phyloP scores from a whole-genome alignment of 2,797 vertebrate genomes.

The Nyctalus aviator region DNA sequence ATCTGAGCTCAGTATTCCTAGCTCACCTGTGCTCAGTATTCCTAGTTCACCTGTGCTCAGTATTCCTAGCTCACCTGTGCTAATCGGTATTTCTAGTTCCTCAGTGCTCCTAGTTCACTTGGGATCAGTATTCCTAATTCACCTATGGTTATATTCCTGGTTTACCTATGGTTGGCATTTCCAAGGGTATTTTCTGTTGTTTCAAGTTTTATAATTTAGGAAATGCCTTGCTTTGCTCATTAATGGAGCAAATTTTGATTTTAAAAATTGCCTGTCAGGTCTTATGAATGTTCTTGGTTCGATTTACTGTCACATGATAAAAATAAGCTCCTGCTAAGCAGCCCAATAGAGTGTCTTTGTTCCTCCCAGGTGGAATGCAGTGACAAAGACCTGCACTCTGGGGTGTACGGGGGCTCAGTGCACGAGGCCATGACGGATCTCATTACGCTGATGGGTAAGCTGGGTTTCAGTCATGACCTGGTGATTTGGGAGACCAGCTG shows the following conservation, averaged over 20 bases:
- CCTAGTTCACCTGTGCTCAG: too few species aligned
- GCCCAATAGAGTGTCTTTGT: constrained; percentile 26
- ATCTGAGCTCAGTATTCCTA: too few species aligned
- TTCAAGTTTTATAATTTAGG: neutral
- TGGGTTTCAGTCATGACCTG: rapidly evolving
- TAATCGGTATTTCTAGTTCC: too few species aligned
- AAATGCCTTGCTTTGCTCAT: neutral
- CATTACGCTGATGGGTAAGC: constrained; percentile 94
- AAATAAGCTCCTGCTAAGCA: neutral
- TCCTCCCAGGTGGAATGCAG: constrained; percentile 91
- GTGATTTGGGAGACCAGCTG: neutral
- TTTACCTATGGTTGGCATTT: neutral
- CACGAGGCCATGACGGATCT: constrained; percentile 98
- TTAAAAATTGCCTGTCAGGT: neutral
- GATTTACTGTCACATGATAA: neutral
- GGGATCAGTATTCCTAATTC: neutral
- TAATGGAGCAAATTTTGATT: neutral
- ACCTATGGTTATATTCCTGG: neutral
- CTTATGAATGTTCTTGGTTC: neutral
- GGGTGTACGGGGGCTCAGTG: constrained; percentile 97
- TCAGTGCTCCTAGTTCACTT: too few species aligned
- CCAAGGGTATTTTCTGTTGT: neutral
- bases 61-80: too few species aligned
- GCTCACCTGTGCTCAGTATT: too few species aligned
- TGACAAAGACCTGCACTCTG: constrained; percentile 96